Evolutionary conservation across 2,797 vertebrate genomes (phyloP).

Genomic region (Lagorchestes hirsutus): DNA sequence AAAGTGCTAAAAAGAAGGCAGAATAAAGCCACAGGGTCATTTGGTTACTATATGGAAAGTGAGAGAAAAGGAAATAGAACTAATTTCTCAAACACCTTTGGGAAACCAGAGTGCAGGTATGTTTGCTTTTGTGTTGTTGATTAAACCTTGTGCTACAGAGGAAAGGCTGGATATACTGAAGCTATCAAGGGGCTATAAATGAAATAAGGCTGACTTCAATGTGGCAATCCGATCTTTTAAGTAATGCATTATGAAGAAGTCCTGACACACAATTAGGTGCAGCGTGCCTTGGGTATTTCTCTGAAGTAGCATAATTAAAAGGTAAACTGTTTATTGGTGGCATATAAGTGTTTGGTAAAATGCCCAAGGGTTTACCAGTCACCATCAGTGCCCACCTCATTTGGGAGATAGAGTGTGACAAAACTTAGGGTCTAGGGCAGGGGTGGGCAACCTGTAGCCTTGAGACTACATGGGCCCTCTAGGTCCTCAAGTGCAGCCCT

Average conservation of each 20-base stretch:
- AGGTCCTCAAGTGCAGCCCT: too few species aligned
- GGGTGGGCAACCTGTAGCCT: too few species aligned
- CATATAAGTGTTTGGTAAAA: slow-evolving; percentile 40
- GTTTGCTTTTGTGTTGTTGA: background rate
- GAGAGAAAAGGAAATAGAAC: background rate
- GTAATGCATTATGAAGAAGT: slow-evolving; percentile 34
- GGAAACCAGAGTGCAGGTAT: background rate
- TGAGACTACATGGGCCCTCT: too few species aligned
- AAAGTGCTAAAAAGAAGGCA: slow-evolving; percentile 39
- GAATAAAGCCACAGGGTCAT: slow-evolving; percentile 6
- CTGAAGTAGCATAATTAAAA: slow-evolving; percentile 31
- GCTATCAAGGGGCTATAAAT: background rate
- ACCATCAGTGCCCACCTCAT: background rate
- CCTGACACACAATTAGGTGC: slow-evolving; percentile 48
- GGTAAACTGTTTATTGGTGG: background rate
- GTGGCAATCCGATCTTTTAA: slow-evolving; percentile 44
- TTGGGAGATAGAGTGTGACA: background rate
- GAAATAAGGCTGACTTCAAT: slow-evolving; percentile 37
- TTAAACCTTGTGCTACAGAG: background rate
- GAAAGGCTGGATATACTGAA: background rate
- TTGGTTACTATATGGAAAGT: background rate
- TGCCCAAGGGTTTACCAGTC: slow-evolving; percentile 27
- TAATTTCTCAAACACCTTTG: slow-evolving; percentile 16
- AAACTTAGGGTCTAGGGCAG: background rate
- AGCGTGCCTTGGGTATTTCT: slow-evolving; percentile 50